Conservation (phyloP, 2,797 vertebrate species). For the Picus viridis region DNA sequence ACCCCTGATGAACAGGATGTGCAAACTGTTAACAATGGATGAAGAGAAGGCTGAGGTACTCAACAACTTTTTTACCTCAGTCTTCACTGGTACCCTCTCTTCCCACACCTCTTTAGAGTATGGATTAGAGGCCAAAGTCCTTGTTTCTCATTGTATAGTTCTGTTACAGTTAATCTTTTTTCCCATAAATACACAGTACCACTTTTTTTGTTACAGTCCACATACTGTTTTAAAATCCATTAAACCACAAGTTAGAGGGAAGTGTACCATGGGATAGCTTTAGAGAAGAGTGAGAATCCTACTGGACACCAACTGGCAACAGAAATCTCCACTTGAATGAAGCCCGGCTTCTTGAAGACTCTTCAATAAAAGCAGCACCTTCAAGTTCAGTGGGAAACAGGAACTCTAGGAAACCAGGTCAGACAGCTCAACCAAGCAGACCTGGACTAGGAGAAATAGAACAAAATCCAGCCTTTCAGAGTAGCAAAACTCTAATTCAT, state of each 20-base stretch:
- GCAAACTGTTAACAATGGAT: not conserved
- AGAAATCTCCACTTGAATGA: not conserved
- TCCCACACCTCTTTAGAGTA: not conserved
- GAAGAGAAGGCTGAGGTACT: not conserved
- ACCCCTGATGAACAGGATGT: accelerated
- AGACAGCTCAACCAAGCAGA: not conserved
- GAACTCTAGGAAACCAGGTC: not conserved
- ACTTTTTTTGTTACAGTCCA: not conserved
- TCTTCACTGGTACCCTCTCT: not conserved
- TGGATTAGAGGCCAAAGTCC: not conserved
- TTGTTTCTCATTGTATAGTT: not conserved
- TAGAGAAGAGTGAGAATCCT: not conserved
- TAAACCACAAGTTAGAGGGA: not conserved
- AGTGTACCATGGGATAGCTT: not conserved
- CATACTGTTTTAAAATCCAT: not conserved
- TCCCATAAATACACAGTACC: not conserved
- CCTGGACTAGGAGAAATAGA: not conserved
- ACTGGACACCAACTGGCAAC: not conserved
- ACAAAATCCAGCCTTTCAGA: not conserved
- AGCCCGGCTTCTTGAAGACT: not conserved
- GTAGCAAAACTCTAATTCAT: not conserved
- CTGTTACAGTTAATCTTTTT: not conserved
- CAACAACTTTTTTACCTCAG: not conserved
- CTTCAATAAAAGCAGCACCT: not conserved
- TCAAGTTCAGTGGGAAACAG: not conserved